Percentiles rank a stretch among this genome's conserved stretches.
Conservation (phyloP, 1,140 invertebrate genomes). For the Drosophila truncata region DNA sequence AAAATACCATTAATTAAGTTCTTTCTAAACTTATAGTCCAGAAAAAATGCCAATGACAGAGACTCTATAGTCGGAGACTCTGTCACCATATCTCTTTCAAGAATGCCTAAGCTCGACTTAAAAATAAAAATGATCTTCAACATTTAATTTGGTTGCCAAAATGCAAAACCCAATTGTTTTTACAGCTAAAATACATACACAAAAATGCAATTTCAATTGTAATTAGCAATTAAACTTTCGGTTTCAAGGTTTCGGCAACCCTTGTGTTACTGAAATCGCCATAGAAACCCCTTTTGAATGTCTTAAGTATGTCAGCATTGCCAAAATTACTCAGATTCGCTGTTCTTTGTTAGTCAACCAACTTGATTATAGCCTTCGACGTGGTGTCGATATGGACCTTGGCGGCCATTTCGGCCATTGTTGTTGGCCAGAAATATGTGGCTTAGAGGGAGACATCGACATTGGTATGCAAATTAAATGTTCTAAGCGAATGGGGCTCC, state of each 20-base stretch:
- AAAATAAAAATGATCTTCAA: slow-evolving; percentile 6
- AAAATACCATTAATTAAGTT: no score
- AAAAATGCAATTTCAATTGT: background rate
- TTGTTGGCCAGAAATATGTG: slow-evolving; percentile 60
- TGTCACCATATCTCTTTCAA: background rate
- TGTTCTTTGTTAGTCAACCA: slow-evolving; percentile 36
- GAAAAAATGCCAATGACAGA: no score
- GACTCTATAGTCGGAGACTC: no score
- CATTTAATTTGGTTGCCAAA: background rate
- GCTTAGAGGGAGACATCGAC: slow-evolving; percentile 47
- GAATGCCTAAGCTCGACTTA: background rate
- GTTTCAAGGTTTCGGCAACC: background rate
- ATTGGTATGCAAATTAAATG: slow-evolving; percentile 72
- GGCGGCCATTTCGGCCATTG: slow-evolving; percentile 23
- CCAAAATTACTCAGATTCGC: slow-evolving; percentile 39
- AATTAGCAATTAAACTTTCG: slow-evolving; percentile 10
- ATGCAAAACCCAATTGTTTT: slow-evolving; percentile 3
- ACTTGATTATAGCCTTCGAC: slow-evolving; percentile 62
- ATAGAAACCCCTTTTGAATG: slow-evolving; percentile 7
- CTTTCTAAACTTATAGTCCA: background rate
- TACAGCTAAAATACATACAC: background rate
- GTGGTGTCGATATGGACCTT: slow-evolving; percentile 40
- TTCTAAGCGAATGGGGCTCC: slow-evolving; percentile 49
- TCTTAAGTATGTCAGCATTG: slow-evolving; percentile 22
- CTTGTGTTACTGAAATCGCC: background rate